These are phyloP conservation scores for Catalaphyllia jardinei DNA, from an alignment of 64 coral and sea anemone species.

Conservation along the genomic window DNA sequence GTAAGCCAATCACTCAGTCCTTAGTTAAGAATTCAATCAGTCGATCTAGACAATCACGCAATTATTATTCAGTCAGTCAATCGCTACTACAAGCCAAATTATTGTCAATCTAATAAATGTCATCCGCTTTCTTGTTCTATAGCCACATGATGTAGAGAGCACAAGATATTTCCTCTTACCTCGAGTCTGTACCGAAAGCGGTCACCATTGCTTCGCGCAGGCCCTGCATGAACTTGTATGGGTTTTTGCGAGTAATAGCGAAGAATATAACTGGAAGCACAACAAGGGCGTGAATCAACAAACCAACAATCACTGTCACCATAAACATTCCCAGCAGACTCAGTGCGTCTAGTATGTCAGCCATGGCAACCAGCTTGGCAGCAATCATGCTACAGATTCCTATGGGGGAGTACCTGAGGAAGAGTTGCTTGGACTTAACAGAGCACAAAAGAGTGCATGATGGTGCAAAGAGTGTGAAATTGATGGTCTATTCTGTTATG, in stretches of 20 bases:
- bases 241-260: slow-evolving; percentile 38
- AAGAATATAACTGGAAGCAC: slow-evolving; percentile 46
- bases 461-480: no score
- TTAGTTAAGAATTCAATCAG: no score
- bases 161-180: background rate
- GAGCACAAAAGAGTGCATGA: background rate
- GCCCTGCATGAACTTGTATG: slow-evolving; percentile 37
- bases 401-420: slow-evolving; percentile 52
- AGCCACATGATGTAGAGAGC: no score
- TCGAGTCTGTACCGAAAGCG: slow-evolving; percentile 58
- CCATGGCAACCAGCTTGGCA: slow-evolving; percentile 48
- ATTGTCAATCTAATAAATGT: background rate
- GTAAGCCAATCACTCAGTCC: no score
- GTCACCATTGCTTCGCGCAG: slow-evolving; percentile 47
- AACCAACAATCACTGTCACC: slow-evolving; percentile 54
- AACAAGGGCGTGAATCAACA: slow-evolving; percentile 14
- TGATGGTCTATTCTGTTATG: no score
- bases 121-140: no score
- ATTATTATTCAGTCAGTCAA: no score
- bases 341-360: slow-evolving; percentile 27
- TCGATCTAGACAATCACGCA: no score
- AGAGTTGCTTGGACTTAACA: background rate
- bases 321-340: slow-evolving; percentile 47
- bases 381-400: slow-evolving; percentile 59
- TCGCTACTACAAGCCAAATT: background rate